Base-by-base conservation (phyloP, 1,140 invertebrate genomes). In the Nasonia vitripennis region DNA sequence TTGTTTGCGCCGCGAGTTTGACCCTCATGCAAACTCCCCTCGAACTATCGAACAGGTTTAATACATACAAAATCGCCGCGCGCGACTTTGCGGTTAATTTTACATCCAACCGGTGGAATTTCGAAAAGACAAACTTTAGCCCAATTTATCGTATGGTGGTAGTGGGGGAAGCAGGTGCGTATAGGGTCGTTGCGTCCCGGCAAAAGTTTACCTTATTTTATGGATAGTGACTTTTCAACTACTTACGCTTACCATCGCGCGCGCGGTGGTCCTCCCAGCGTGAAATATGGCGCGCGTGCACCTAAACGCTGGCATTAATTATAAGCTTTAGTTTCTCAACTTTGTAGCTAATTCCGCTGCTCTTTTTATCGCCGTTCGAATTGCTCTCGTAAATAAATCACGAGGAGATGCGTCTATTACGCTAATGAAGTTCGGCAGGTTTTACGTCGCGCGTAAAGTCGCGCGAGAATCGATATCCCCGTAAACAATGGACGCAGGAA, bases 171-270 rank as follows among this genome's bases (percentile, higher is more conserved):
- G 55, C 55, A 62, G 55, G 41, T 45, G 41, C 41, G 10, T 62
- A 62, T 62, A 20, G 20, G 4, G 20, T 37, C 6, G 55, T n/a
- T n/a, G 2, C n/a, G 14, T 62, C 17, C 20, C 20, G 55, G 5
- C 55, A 62, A 62, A 62, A 62, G 55, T 62, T 62, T 62, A 62
- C n/a, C 55, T 62, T 62, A 62, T 62, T 62, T 62, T 62, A 62
- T 62, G 55, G 55, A 62, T 17, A 62, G 55, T 62, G 17, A 62
- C 17, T 62, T 62, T 62, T 62, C 14, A 62, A 62, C 3, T n/a
- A 62, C 55, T 62, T 62, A 5, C 17, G 51, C 51, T 5, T 17
- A 14, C 17, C 12, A n/a, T 6, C 6, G 7, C 55, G 51, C 55
- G 55, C 3, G 17, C 4, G 17, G 7, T 41, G 41, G 9, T 10